phyloP scores from a whole-genome alignment of 2,113 vertebrate genomes.

The Dipodomys ordii region DNA sequence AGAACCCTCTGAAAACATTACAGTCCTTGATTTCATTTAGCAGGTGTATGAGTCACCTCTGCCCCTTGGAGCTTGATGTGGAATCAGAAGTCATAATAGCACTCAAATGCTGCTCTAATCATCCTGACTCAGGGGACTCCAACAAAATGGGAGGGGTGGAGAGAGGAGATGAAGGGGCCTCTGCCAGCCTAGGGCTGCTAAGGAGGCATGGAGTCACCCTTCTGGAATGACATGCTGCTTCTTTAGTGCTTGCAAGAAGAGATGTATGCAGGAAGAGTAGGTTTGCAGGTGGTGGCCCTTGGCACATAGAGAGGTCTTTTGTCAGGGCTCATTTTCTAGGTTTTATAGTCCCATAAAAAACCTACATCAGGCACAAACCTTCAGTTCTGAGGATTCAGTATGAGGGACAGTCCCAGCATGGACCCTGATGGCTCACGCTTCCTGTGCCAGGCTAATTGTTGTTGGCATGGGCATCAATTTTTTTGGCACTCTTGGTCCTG shows the following conservation, averaged over 20 bases:
- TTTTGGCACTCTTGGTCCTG: neutral
- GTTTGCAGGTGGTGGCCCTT: neutral
- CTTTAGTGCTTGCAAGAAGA: neutral
- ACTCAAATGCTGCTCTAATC: neutral
- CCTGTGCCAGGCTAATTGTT: slow-evolving; percentile 39
- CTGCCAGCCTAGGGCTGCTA: neutral
- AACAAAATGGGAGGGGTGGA: neutral
- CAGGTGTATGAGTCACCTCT: neutral
- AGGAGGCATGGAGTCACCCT: neutral
- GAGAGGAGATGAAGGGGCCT: no score
- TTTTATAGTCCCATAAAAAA: neutral
- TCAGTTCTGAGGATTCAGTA: neutral
- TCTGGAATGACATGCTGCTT: neutral
- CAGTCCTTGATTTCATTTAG: neutral
- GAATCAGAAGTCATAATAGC: neutral
- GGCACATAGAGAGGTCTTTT: neutral
- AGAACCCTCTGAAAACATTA: neutral
- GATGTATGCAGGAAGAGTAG: neutral
- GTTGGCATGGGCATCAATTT: neutral
- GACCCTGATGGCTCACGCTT: neutral
- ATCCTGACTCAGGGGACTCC: neutral
- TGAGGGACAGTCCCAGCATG: neutral
- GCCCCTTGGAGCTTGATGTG: neutral
- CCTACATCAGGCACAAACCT: neutral
- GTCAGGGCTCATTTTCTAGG: neutral